These are phyloP conservation scores for Barypeithes pellucidus DNA, from an alignment of 2,888 invertebrate species.

Conservation along the genomic window DNA sequence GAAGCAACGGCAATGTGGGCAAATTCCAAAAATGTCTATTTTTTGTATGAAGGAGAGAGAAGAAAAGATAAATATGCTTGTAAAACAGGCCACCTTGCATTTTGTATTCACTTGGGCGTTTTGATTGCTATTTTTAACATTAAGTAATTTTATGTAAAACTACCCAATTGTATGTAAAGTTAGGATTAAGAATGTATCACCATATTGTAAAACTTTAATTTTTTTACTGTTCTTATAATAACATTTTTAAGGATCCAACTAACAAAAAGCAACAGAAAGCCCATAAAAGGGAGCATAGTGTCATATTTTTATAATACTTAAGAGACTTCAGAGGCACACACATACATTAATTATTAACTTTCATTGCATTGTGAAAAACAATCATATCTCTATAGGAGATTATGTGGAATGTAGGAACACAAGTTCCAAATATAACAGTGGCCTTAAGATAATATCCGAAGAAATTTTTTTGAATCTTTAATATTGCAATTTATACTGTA, in stretches of 20 bases:
- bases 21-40: conserved; percentile 5
- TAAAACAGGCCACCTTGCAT: conserved; percentile 41
- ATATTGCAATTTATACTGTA: conserved; percentile 53
- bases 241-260: conserved; percentile 16
- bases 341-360: conserved; percentile 28
- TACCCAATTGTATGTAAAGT: conserved; percentile 19
- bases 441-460: conserved; percentile 55
- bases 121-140: conserved; percentile 15
- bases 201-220: conserved; percentile 1
- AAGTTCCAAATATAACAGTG: conserved; percentile 53
- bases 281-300: conserved; percentile 16
- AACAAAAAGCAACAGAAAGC: conserved; percentile 6
- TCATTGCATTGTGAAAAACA: conserved; percentile 35
- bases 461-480: conserved; percentile 45
- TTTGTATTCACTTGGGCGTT: conserved; percentile 31
- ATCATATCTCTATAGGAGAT: conserved; percentile 48
- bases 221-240: conserved; percentile 17
- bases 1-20: not conserved
- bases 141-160: conserved; percentile 16
- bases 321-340: conserved; percentile 32
- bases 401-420: conserved; percentile 48
- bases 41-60: conserved; percentile 48
- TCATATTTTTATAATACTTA: conserved; percentile 27
- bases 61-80: conserved; percentile 45
- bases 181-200: conserved; percentile 16